phyloP scores from a whole-genome alignment of 1,140 invertebrate genomes.

The Bacillus rossius region DNA sequence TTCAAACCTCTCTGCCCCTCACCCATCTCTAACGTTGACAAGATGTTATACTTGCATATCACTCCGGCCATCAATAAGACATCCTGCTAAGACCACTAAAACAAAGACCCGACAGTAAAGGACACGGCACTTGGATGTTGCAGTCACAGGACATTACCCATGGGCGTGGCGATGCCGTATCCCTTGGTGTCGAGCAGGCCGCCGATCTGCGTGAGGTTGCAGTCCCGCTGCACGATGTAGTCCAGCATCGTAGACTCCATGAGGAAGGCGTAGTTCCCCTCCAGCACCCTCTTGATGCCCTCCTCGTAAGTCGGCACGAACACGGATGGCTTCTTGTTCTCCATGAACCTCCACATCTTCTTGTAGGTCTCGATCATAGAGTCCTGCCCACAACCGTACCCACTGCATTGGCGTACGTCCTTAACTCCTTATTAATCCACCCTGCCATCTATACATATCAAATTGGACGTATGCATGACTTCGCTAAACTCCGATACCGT shows the following conservation, averaged over 20 bases:
- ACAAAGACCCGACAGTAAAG: too few relatives aligned
- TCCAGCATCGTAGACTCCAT: slow-evolving; percentile 95
- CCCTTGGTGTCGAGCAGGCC: slow-evolving; percentile 83
- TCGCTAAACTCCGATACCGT: too few relatives aligned
- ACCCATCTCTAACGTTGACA: too few relatives aligned
- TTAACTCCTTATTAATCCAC: background rate
- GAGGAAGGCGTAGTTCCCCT: slow-evolving; percentile 84
- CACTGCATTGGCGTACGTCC: background rate
- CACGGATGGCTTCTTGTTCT: slow-evolving; percentile 63
- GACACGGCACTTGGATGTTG: too few relatives aligned
- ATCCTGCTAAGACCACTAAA: too few relatives aligned
- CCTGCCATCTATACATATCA: too few relatives aligned
- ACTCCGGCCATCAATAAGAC: too few relatives aligned
- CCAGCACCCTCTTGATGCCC: slow-evolving; percentile 69
- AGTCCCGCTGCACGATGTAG: slow-evolving; percentile 82
- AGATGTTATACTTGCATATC: too few relatives aligned
- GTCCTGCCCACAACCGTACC: slow-evolving; percentile 44
- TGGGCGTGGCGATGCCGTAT: slow-evolving; percentile 56
- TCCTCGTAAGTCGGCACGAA: slow-evolving; percentile 70
- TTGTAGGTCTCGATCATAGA: slow-evolving; percentile 79
- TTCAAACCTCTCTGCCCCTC: too few relatives aligned
- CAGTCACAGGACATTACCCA: slow-evolving; percentile 38
- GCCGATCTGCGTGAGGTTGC: slow-evolving; percentile 91
- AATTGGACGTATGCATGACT: too few relatives aligned
- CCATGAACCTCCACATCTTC: slow-evolving; percentile 86